These are phyloP conservation scores for Cotesia typhae DNA, from an alignment of 1,140 invertebrate genomes.

Conservation along the genomic window DNA sequence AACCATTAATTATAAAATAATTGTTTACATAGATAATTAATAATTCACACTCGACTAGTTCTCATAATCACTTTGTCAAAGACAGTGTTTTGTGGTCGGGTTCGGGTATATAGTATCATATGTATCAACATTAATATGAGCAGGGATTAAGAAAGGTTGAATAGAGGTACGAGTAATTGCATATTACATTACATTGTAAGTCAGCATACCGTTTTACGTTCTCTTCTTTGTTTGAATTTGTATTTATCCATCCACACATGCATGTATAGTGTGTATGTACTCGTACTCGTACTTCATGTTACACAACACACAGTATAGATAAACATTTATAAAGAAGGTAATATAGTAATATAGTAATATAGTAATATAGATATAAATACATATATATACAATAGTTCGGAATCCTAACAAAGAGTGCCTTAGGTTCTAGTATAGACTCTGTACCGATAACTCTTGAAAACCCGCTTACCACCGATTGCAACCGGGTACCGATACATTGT, in stretches of 20 bases:
- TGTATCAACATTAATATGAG: background rate
- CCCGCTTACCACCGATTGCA: constrained; percentile 1
- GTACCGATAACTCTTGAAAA: constrained; percentile 1
- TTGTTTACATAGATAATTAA: too few relatives aligned
- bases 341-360: constrained; percentile 2
- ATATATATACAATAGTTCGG: constrained; percentile 4
- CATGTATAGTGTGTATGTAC: too few relatives aligned
- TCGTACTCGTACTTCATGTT: too few relatives aligned
- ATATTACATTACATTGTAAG: constrained; percentile 10
- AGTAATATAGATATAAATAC: constrained; percentile 13
- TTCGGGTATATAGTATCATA: too few relatives aligned
- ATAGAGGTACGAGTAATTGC: background rate
- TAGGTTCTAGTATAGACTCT: background rate
- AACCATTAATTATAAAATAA: too few relatives aligned
- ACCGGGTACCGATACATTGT: background rate
- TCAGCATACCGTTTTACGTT: constrained; percentile 6
- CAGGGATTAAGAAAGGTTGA: background rate
- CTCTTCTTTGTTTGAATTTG: constrained; percentile 2
- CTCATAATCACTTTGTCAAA: too few relatives aligned
- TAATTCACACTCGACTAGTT: too few relatives aligned
- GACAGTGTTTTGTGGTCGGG: too few relatives aligned
- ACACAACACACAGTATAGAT: background rate
- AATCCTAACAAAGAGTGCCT: constrained; percentile 17
- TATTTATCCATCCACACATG: too few relatives aligned
- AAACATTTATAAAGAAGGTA: background rate